Evolutionary conservation across 2,888 invertebrate species (phyloP), one percentile per base, ranked within the genome.

Genomic region (Agrochola litura): DNA sequence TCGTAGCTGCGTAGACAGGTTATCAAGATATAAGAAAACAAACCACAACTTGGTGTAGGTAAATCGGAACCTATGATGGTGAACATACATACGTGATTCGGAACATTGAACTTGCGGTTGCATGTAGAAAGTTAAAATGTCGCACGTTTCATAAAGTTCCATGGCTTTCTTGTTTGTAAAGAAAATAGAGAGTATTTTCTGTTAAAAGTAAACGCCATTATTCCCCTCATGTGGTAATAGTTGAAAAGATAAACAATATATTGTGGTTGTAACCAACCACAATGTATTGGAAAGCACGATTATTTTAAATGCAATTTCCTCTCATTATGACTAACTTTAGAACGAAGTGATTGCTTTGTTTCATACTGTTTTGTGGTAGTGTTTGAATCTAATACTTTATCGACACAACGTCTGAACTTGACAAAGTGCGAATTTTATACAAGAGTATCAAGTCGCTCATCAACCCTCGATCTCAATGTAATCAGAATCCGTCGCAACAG

Each of bases 401-500:
- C 67, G n/a, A 71, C 22, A 25, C 76, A 73, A 63, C 19, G 22
- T 72, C 63, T 65, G 43, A 72, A 67, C 12, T 75, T 75, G 65
- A 72, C 73, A 77, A 81, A 89, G 79, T 86, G 85, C 77, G 85
- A 88, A 89, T 89, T 89, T 37, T 83, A 86, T 88, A 87, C 85
- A 74, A 87, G 77, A 86, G 83, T 87, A 85, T 89, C 81, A 85
- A 88, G 76, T 87, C 75, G 78, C 76, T 80, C 88, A 86, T 87
- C 88, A 88, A 88, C 71, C 79, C 78, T 87, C 82, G 64, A 82
- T 77, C 72, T 86, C 85, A 84, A 89, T 84, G 88, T 89, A 91
- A 91, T 90, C 88, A 89, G 87, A 91, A 91, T 87, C 89, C 79
- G 84, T 89, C 87, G 88, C 88, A 85, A 90, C 90, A 86, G 88